Evolutionary conservation across 2,797 vertebrate species (phyloP).

Genomic region (Trematomus bernacchii): DNA sequence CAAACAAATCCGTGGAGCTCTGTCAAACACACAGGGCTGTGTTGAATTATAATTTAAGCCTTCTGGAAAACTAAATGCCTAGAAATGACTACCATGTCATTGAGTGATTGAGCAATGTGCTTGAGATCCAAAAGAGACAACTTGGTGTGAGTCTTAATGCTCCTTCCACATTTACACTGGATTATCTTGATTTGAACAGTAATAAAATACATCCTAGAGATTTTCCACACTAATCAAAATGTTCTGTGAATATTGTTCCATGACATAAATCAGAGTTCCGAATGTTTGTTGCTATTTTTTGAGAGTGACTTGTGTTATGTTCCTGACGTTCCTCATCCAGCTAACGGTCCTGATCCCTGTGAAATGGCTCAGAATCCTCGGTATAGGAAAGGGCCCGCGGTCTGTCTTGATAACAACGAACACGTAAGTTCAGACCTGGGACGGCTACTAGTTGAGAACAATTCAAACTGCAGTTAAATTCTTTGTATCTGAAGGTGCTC

Average conservation of each 20-base stretch:
- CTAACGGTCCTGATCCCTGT: constrained; percentile 93
- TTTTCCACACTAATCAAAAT: constrained; percentile 11
- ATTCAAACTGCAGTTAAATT: neutral
- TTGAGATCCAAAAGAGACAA: constrained; percentile 1
- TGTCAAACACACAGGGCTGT: constrained; percentile 58
- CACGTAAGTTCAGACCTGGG: constrained; percentile 84
- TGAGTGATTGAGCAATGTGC: constrained; percentile 43
- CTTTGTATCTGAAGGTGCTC: neutral
- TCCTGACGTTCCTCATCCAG: constrained; percentile 86
- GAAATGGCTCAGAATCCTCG: constrained; percentile 90
- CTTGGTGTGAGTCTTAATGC: neutral
- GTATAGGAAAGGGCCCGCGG: constrained; percentile 91
- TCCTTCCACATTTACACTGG: neutral
- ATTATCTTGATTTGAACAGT: constrained; percentile 8
- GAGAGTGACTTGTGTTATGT: constrained; percentile 15
- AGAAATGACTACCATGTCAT: constrained; percentile 31
- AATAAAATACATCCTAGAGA: neutral
- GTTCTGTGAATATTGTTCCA: neutral
- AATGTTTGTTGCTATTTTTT: neutral
- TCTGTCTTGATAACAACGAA: constrained; percentile 92
- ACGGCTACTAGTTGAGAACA: constrained; percentile 1
- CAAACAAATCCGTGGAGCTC: constrained; percentile 65
- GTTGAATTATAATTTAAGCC: constrained; percentile 49
- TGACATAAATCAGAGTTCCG: neutral
- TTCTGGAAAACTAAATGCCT: constrained; percentile 43